Conservation (phyloP, 2,888 invertebrate genomes). For the Euplexia lucipara region DNA sequence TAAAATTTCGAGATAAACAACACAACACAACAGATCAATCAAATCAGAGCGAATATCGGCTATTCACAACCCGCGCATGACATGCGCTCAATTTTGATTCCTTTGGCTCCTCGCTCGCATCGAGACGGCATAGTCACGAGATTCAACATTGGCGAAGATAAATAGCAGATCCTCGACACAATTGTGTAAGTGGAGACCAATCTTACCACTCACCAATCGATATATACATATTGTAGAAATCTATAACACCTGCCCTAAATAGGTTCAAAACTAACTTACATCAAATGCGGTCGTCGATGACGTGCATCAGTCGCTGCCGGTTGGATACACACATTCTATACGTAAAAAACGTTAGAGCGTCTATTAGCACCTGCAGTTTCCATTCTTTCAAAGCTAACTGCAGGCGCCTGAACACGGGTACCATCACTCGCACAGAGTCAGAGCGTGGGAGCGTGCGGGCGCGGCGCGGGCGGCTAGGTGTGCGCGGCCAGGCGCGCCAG, state of each 20-base stretch:
- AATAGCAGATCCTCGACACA: conserved; percentile 66
- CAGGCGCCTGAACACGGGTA: conserved; percentile 7
- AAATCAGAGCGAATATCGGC: conserved; percentile 65
- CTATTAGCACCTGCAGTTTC: conserved; percentile 5
- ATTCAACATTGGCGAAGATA: conserved; percentile 54
- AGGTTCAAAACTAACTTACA: conserved; percentile 58
- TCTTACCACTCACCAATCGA: conserved; percentile 63
- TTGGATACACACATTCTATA: conserved; percentile 40
- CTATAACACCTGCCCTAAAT: conserved; percentile 66
- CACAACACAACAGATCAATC: conserved; percentile 80
- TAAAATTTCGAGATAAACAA: conserved; percentile 86
- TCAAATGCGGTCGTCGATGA: conserved; percentile 54
- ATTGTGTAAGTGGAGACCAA: conserved; percentile 68
- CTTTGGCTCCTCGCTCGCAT: conserved; percentile 80
- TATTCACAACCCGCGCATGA: conserved; percentile 83
- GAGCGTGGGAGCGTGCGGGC: conserved; percentile 6
- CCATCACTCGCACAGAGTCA: neutral
- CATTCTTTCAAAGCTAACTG: neutral
- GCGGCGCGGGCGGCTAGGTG: conserved; percentile 64
- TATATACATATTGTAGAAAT: conserved; percentile 67
- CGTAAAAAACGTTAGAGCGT: conserved; percentile 23
- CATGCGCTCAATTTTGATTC: conserved; percentile 79
- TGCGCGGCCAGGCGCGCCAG: conserved; percentile 71
- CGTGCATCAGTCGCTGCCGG: conserved; percentile 17
- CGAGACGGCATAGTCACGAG: conserved; percentile 64